Evolutionary conservation across 2,888 invertebrate genomes (phyloP), one percentile per base, ranked within the genome.

Genomic region (Nemotelus pantherinus): DNA sequence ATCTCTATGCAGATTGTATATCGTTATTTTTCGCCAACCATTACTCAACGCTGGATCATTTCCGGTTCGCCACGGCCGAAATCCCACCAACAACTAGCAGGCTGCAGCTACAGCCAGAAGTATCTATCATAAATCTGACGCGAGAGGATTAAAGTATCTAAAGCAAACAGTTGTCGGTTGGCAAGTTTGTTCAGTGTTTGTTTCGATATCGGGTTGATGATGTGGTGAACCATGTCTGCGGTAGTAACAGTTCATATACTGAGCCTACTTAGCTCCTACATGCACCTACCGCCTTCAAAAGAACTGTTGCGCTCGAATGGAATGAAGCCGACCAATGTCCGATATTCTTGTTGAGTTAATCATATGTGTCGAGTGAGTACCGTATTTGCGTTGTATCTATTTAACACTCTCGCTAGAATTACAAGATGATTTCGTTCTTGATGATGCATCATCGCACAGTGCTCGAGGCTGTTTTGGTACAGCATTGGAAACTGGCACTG

Each of bases 21-120:
- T n/a, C 9, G 58, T 58, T 7, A 68, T 68, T 68, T 45, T 44
- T 47, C 67, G 67, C 50, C 67, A 68, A 48, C 47, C 9, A 48
- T 68, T 68, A 48, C 67, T n/a, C 48, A 68, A 68, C 67, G 50
- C 65, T 10, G 25, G 39, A 48, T 47, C 48, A 48, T 68, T 68
- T 68, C 67, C 67, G 67, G 67, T 68, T 48, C n/a, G n/a, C 41
- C 63, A 2, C 39, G 63, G 63, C 1, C 25, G 25, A 25, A 25
- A 25, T 25, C 25, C 25, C 25, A 25, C 25, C 25, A 25, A 25
- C 25, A 25, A 25, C 25, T 25, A 25, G 25, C 25, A 25, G 25
- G 25, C 63, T 60, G 41, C 41, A 7, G 41, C n/a, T 41, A 25
- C 4, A 10, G 60, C n/a, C 39, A 60, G 60, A 60, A 60, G 60